These are phyloP conservation scores for Dipodomys spectabilis DNA, from an alignment of 2,113 vertebrate genomes.

Conservation along the genomic window DNA sequence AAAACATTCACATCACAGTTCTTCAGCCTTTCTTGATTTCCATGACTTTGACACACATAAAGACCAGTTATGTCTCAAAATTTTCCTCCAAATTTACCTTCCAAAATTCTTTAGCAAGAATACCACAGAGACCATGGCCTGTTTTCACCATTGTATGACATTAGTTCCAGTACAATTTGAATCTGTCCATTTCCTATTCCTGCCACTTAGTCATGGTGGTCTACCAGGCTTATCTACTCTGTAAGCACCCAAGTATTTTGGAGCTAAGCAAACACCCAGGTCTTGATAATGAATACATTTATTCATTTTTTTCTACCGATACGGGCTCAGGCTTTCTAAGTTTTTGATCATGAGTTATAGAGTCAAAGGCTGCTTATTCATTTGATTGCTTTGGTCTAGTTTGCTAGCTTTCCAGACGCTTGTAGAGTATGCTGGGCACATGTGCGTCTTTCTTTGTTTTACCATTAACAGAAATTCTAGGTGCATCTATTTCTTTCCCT, in stretches of 20 bases:
- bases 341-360: background rate
- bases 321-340: background rate
- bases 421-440: background rate
- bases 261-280: background rate
- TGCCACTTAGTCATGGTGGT: background rate
- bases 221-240: background rate
- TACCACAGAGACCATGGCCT: background rate
- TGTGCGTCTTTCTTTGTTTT: background rate
- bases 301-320: background rate
- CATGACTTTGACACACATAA: background rate
- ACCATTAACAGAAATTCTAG: background rate
- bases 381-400: background rate
- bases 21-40: slow-evolving; percentile 29
- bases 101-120: background rate
- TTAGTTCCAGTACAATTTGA: background rate
- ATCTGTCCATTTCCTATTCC: background rate
- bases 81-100: background rate
- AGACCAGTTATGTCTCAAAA: background rate
- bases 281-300: background rate
- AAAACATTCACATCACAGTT: background rate
- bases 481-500: background rate
- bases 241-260: background rate
- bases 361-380: background rate
- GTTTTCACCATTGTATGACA: background rate
- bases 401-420: background rate